These are phyloP conservation scores for Anthopleura sola DNA, from an alignment of 64 coral and sea anemone genomes.

Conservation along the genomic window DNA sequence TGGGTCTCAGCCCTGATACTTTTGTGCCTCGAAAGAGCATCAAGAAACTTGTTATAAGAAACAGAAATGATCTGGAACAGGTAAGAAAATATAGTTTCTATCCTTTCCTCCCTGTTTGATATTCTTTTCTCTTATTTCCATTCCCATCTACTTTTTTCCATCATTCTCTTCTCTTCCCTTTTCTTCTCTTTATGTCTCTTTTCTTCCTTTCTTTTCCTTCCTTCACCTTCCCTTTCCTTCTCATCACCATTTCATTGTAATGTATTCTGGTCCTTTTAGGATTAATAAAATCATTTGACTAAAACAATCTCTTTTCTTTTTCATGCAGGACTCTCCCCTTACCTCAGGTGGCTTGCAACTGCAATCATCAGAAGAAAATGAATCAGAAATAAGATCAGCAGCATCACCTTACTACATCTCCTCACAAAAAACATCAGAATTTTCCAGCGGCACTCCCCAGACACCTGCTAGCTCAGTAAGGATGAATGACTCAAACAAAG, in stretches of 20 bases:
- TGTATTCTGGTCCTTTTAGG: too few relatives aligned
- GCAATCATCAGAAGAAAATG: conserved; percentile 25
- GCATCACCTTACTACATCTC: conserved; percentile 26
- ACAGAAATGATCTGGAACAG: conserved; percentile 43
- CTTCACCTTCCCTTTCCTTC: background rate
- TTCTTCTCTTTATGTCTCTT: too few relatives aligned
- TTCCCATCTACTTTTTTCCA: too few relatives aligned
- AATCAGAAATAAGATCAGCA: conserved; percentile 5
- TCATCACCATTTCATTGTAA: too few relatives aligned
- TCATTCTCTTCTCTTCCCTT: too few relatives aligned
- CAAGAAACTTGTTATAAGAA: conserved; percentile 88
- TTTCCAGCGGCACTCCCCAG: background rate
- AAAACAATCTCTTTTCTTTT: background rate
- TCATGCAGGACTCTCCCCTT: conserved; percentile 16
- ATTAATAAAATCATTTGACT: too few relatives aligned
- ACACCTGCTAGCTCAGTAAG: background rate
- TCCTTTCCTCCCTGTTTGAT: too few relatives aligned
- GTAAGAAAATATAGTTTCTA: background rate
- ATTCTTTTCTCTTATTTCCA: too few relatives aligned
- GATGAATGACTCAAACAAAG: background rate
- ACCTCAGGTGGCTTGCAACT: conserved; percentile 12
- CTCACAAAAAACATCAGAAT: background rate
- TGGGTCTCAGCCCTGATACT: conserved; percentile 80
- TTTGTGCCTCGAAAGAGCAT: conserved; percentile 95
- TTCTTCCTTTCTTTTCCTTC: too few relatives aligned